Percentiles rank a stretch among this genome's conserved stretches.
Conservation (phyloP, 2,797 vertebrate genomes). For the Margarornis squamiger region DNA sequence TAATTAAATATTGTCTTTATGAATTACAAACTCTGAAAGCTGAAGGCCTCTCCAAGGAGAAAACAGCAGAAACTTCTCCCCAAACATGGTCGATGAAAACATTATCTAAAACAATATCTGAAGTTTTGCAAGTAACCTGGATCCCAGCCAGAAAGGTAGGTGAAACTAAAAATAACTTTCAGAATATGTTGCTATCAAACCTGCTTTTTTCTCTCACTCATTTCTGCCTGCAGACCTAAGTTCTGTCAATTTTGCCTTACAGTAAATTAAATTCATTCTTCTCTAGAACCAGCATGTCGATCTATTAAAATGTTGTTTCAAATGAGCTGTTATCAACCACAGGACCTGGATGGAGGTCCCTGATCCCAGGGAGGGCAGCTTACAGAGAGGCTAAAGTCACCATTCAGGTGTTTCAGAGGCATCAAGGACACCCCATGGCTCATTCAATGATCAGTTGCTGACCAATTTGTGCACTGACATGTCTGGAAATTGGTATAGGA, state of each 20-base stretch:
- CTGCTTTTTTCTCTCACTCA: not conserved
- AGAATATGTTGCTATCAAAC: not conserved
- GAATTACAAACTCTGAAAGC: conserved; percentile 1
- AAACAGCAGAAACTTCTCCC: not conserved
- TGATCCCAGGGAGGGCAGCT: not conserved
- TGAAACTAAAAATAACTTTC: not conserved
- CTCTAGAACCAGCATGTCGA: not conserved
- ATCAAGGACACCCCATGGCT: not conserved
- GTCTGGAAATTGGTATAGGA: not conserved
- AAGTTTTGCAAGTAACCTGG: not conserved
- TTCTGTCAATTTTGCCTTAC: not conserved
- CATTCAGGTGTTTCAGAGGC: not conserved
- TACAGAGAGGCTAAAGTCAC: not conserved
- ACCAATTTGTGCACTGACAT: not conserved
- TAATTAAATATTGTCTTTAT: not conserved
- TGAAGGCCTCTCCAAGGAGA: not conserved
- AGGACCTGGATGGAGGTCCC: not conserved
- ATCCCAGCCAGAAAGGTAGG: not conserved
- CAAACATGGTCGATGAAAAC: not conserved
- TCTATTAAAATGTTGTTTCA: not conserved
- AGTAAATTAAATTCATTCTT: not conserved
- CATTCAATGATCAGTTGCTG: not conserved
- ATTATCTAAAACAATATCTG: not conserved
- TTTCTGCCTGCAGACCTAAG: not conserved
- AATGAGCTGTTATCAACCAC: not conserved